These are phyloP conservation scores for Watsonalla binaria DNA, from an alignment of 2,888 invertebrate genomes.

Conservation along the genomic window DNA sequence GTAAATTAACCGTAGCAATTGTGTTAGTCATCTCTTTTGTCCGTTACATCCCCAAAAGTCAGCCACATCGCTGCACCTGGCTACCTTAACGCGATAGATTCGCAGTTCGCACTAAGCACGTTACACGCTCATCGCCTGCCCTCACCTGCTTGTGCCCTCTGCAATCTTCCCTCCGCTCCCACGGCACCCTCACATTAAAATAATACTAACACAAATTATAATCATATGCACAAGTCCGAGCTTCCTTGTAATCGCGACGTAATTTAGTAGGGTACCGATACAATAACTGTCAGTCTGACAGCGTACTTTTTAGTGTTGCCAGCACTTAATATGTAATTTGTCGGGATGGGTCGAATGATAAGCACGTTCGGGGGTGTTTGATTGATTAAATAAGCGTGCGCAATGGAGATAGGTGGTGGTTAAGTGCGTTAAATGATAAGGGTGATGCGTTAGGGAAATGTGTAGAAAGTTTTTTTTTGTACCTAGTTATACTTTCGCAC, in stretches of 20 bases:
- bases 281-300: slow-evolving; percentile 56
- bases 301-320: slow-evolving; percentile 61
- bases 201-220: slow-evolving; percentile 66
- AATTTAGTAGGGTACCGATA: slow-evolving; percentile 40
- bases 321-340: slow-evolving; percentile 74
- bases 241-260: slow-evolving; percentile 54
- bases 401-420: slow-evolving; percentile 59
- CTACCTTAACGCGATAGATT: slow-evolving; percentile 31
- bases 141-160: slow-evolving; percentile 49
- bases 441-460: slow-evolving; percentile 29
- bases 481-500: too few relatives aligned
- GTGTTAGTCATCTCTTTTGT: slow-evolving; percentile 21
- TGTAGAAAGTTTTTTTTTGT: slow-evolving; percentile 7
- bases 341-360: slow-evolving; percentile 64
- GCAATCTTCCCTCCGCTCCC: slow-evolving; percentile 46
- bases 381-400: slow-evolving; percentile 76
- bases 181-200: slow-evolving; percentile 58
- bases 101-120: slow-evolving; percentile 48
- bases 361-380: slow-evolving; percentile 58
- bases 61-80: slow-evolving; percentile 45
- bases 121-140: slow-evolving; percentile 57
- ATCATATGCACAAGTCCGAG: slow-evolving; percentile 61
- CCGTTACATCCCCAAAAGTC: slow-evolving; percentile 28
- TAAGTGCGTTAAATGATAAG: slow-evolving; percentile 56
- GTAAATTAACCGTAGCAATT: slow-evolving; percentile 4